Evolutionary conservation across 2,888 invertebrate species (phyloP).

Genomic region (Polyommatus icarus): DNA sequence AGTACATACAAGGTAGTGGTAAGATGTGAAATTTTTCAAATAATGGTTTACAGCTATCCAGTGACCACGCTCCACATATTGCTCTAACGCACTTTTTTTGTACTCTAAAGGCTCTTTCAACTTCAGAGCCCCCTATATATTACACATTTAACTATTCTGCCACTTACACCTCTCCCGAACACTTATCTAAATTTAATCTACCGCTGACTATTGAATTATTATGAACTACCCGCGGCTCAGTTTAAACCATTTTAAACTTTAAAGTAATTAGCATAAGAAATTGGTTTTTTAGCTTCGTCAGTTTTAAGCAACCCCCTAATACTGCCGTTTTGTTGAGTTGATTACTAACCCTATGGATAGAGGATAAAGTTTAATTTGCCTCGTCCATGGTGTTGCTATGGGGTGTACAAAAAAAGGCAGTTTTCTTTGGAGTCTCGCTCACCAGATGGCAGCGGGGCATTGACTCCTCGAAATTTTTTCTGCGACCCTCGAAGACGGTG

Average conservation of each 20-base stretch:
- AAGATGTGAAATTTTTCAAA: too few relatives aligned
- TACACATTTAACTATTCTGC: constrained; percentile 22
- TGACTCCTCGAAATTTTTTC: constrained; percentile 68
- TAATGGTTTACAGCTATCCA: too few relatives aligned
- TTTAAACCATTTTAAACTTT: constrained; percentile 42
- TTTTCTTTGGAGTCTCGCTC: constrained; percentile 52
- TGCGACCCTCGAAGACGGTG: constrained; percentile 65
- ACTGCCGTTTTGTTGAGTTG: constrained; percentile 24
- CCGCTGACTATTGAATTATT: constrained; percentile 39
- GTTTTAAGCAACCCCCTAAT: constrained; percentile 46
- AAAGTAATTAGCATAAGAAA: constrained; percentile 41
- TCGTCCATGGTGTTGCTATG: constrained; percentile 49
- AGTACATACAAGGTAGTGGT: too few relatives aligned
- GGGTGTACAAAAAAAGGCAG: constrained; percentile 54
- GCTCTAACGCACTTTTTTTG: too few relatives aligned
- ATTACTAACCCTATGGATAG: constrained; percentile 21
- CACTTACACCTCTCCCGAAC: constrained; percentile 31
- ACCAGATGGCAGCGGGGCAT: constrained; percentile 72
- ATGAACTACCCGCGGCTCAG: constrained; percentile 31
- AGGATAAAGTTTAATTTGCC: constrained; percentile 41
- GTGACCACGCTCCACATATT: too few relatives aligned
- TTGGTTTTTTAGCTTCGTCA: constrained; percentile 39
- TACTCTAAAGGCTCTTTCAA: too few relatives aligned
- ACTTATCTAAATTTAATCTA: constrained; percentile 52
- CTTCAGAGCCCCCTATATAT: constrained; percentile 15